Base-by-base conservation (phyloP, 2,113 vertebrate species). In the Oryzias celebensis region DNA sequence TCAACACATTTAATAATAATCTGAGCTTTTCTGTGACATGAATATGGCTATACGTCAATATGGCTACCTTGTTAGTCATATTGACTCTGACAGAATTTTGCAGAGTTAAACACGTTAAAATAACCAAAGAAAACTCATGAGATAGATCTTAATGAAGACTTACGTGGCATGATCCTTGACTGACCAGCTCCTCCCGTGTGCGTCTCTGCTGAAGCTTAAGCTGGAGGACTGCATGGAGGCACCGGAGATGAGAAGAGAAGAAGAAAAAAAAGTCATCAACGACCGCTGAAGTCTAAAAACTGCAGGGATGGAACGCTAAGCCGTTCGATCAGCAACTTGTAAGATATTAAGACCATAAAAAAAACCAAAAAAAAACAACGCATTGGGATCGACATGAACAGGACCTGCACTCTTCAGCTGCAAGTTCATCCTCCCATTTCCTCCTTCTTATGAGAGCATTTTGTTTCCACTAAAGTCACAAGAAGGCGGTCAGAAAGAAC, bases 101-200 rank as follows among this genome's bases (percentile, higher is more conserved):
- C 31, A 51, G 14, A n/a, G 41, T n/a, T 23, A 15, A 51, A 18
- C 7, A 13, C n/a, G 31, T 45, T 2, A 22, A 36, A 20, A 0
- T 1, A 22, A 23, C 42, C 5, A 28, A 28, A 28, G 26, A 6
- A 28, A 28, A 26, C 16, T n/a, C 7, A 52, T 44, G 10, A 41
- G 13, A 54, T 2, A 20, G 12, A 12, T 23, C 13, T 18, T 43
- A 3, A 41, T 17, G 22, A 4, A 58, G 72, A 98, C 97, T 98
- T 93, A 99, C 97, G 96, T 84, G 96, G 97, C 97, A 99, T 98
- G 95, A 99, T 99, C 93, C 97, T 92, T 98, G 97, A 91, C 95
- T 98, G 92, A 97, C 96, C 86, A 98, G 91, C 76, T 99, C 97
- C 85, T 98, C 96, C 69, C 96, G 91, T 0, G 97, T 98, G 72